These are phyloP conservation scores for Sinosuthora webbiana DNA, from an alignment of 2,113 vertebrate species.

Conservation along the genomic window DNA sequence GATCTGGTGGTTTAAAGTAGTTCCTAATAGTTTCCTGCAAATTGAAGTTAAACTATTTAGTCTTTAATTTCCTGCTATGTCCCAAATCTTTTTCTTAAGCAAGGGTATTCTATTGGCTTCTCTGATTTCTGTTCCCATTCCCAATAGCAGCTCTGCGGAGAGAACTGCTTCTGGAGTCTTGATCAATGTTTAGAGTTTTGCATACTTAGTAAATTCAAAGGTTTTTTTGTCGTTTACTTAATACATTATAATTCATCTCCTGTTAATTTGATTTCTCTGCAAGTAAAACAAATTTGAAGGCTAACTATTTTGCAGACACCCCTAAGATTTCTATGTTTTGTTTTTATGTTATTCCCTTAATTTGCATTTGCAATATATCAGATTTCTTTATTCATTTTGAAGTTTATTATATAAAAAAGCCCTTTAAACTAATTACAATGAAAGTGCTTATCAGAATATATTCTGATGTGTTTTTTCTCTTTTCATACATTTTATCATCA, in stretches of 20 bases:
- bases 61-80: constrained; percentile 11
- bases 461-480: background rate
- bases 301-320: background rate
- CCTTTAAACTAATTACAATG: background rate
- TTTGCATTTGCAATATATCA: background rate
- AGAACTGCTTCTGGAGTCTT: background rate
- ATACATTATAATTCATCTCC: background rate
- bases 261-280: background rate
- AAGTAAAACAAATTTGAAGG: background rate
- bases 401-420: background rate
- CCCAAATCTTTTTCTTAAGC: background rate
- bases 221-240: background rate
- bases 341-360: background rate
- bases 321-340: background rate
- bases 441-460: background rate
- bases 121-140: background rate
- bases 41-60: background rate
- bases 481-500: background rate
- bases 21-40: background rate
- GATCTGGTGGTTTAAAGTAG: constrained; percentile 2
- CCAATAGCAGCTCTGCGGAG: background rate
- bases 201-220: background rate
- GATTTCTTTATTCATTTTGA: background rate
- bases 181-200: background rate
- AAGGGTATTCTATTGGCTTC: background rate